Evolutionary conservation across 2,113 vertebrate species (phyloP), one percentile per base, ranked within the genome.

Genomic region (Numenius arquata): DNA sequence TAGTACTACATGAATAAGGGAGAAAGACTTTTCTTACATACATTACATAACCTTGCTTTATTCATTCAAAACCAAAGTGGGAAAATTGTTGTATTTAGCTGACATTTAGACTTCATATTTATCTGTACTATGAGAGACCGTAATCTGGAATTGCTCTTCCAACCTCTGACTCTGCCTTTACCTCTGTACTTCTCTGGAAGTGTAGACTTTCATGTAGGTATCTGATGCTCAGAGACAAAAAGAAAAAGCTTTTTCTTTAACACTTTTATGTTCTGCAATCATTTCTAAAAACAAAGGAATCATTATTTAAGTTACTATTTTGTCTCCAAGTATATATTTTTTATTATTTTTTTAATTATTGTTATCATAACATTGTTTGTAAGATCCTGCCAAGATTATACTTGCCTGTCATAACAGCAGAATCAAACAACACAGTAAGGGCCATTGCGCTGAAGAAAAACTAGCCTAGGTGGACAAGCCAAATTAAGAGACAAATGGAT

Each of bases 51-150:
- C 11, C 47, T 63, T 81, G 29, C 29, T 50, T 63, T 34, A 78
- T 91, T 89, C n/a, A 52, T 84, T 91, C 26, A 87, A 87, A 94
- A 71, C 2, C 11, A 86, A 89, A 87, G 82, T 32, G 19, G 27
- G 40, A 71, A 79, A 87, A 87, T 61, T 2, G 1, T 14, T 75
- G 12, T 61, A 43, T 78, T 92, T 88, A 82, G 25, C 66, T 75
- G 52, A 75, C 16, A 56, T 75, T 78, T 85, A 89, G 52, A 45
- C 40, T 81, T 81, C 16, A 3, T 84, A 61, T 85, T 63, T 71
- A n/a, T 82, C 70, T 78, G 29, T 70, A 52, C 56, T 83, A 78
- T 58, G 15, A 55, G 43, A 89, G 8, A 43, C 32, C 20, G 6
- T 63, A 72, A 41, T 52, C 43, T 85, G 47, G 52, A 89, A 78